Base-by-base conservation (phyloP, 2,113 vertebrate genomes). In the Pimephales promelas region DNA sequence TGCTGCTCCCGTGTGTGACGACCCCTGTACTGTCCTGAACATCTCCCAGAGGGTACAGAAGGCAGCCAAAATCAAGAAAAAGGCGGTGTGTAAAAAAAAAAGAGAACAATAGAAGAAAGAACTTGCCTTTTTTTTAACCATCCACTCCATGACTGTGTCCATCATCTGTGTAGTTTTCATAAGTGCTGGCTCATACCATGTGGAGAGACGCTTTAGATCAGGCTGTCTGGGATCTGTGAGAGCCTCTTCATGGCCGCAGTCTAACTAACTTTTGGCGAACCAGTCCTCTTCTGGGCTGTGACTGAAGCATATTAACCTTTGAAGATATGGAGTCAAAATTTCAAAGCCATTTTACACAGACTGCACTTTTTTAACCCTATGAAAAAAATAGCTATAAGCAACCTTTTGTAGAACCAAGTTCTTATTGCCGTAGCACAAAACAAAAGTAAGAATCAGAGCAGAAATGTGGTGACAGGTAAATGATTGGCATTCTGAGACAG, bases 61-160 rank as follows among this genome's bases (percentile, higher is more conserved):
- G 94, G 97, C 97, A 93, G 96, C 98, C 95, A 99, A 98, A 96
- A 97, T 97, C 97, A 99, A 99, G 97, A 99, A 98, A 94, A 99
- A 98, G 96, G 96, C 94, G 98, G 98, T 99, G 96, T 96, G 97
- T 98, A 96, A 94, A 92, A 93, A 90, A 89, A 82, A 84, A 83
- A 88, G 88, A 79, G 9, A 73, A 4, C 47, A 24, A 54, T 13
- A 56, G 56, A 78, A 82, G 14, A 40, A 61, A 70, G 59, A 91
- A 88, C 80, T 91, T 90, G 87, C 84, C 82, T 85, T 88, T 86
- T 61, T 40, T 31, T 80, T 68, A 87, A 85, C 70, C 43, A 82
- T 85, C 83, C 70, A 59, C 83, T 82, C 62, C 87, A 62, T 87
- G 28, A 85, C 77, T 85, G 70, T 79, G 57, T 74, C 47, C 77